Evolutionary conservation across 2,113 vertebrate genomes (phyloP), one percentile per base, ranked within the genome.

Genomic region (Gnathonemus longibarbis): DNA sequence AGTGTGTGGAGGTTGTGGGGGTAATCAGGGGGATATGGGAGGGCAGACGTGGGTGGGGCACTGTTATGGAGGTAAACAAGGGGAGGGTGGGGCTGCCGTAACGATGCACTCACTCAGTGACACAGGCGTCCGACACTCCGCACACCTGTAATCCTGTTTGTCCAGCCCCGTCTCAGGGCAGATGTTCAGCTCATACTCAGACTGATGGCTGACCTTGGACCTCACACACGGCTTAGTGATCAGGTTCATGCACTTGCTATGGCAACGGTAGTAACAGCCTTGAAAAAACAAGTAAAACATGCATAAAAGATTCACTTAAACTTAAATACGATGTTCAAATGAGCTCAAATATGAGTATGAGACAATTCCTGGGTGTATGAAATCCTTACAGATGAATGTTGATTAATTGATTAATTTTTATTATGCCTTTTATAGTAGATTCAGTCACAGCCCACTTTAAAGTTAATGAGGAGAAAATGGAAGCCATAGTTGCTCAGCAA

Each of bases 211-310:
- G 93, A 99, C 98, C 93, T 99, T 98, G 84, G 98, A 97, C 91
- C 97, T 96, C 92, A 99, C 97, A 0, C 98, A 99, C 0, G 97
- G 94, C 94, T 97, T 98, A 90, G 96, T 97, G 94, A 99, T 97
- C 92, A 97, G 96, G 88, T 97, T 97, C 96, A 99, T 96, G 93
- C 98, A 99, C 94, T 99, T 99, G 94, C 98, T 99, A 92, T 99
- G 98, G 93, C 98, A 99, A 31, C 97, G 96, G 91, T 99, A 99
- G 92, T 97, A 98, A 91, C 98, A 99, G n/a, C 98, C 98, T 98
- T 91, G 91, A 62, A 93, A 86, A 89, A 31, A 0, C 39, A 93
- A 9, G 77, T 19, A 70, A 31, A 66, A 21, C 17, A 53, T 42
- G 45, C 8, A 88, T 83, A n/a, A 86, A 8, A 83, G 31, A 24